Conservation (phyloP, 2,888 invertebrate genomes). For the Chymomyza caudatula region DNA sequence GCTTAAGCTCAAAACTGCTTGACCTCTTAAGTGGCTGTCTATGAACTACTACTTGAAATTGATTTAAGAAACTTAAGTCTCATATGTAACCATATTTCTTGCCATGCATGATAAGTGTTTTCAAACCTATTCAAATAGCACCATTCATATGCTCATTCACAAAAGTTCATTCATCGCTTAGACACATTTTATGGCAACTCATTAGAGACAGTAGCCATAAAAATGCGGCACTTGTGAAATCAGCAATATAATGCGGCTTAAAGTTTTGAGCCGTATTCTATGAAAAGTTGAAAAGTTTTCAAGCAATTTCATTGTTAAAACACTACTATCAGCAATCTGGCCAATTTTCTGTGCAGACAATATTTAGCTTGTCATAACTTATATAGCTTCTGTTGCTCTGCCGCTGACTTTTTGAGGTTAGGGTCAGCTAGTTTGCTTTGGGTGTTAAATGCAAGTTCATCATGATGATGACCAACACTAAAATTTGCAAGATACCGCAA, state of each 20-base stretch:
- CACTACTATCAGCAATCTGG: conserved; percentile 54
- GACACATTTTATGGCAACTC: conserved; percentile 48
- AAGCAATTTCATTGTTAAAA: conserved; percentile 69
- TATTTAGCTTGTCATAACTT: conserved; percentile 70
- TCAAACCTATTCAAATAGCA: conserved; percentile 1
- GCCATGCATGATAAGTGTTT: conserved; percentile 18
- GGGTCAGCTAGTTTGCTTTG: conserved; percentile 17
- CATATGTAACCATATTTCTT: not conserved
- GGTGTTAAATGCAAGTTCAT: conserved; percentile 48
- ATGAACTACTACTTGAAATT: no score
- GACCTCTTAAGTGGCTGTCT: conserved; percentile 13
- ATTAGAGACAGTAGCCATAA: conserved; percentile 23
- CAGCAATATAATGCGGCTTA: not conserved
- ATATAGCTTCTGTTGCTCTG: conserved; percentile 37
- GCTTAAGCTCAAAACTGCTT: conserved; percentile 29
- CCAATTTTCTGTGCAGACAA: conserved; percentile 2
- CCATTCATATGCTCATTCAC: conserved; percentile 9
- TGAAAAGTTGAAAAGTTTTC: conserved; percentile 35
- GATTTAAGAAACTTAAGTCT: not conserved
- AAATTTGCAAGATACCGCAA: conserved; percentile 31
- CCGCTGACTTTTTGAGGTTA: conserved; percentile 31
- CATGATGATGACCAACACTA: conserved; percentile 21
- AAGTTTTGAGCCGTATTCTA: conserved; percentile 18
- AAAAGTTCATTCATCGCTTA: conserved; percentile 25
- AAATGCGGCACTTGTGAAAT: not conserved